These are phyloP conservation scores for Pseudachorutes palmiensis DNA, from an alignment of 1,140 invertebrate species.

Conservation along the genomic window DNA sequence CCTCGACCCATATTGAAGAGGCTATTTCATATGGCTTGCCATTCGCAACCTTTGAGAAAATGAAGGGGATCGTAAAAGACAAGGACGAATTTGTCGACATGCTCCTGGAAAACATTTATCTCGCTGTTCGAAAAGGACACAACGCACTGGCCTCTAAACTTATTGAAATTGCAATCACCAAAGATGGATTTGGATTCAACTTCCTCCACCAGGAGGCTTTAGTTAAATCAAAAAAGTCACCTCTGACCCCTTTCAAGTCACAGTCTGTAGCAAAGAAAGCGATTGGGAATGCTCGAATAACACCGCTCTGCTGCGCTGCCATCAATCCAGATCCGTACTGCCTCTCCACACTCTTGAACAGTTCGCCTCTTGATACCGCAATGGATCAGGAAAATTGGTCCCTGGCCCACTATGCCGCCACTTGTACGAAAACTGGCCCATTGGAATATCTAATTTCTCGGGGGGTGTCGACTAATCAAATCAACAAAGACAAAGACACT, in stretches of 20 bases:
- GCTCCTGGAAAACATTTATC: not conserved
- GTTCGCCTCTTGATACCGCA: constrained; percentile 45
- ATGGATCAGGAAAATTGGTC: constrained; percentile 44
- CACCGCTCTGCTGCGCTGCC: constrained; percentile 50
- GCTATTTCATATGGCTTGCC: not conserved
- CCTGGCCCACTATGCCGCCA: constrained; percentile 50
- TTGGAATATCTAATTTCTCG: constrained; percentile 45
- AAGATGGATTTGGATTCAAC: constrained; percentile 25
- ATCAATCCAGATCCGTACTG: constrained; percentile 50
- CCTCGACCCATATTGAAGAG: not conserved
- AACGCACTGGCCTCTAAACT: constrained; percentile 23
- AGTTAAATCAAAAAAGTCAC: constrained; percentile 5
- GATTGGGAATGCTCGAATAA: constrained; percentile 42
- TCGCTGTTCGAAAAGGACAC: constrained; percentile 5
- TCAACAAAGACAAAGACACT: constrained; percentile 44
- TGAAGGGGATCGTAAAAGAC: not conserved
- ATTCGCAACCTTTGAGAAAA: not conserved
- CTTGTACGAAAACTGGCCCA: constrained; percentile 45
- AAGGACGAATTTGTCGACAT: not conserved
- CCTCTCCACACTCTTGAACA: constrained; percentile 41
- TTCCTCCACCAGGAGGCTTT: constrained; percentile 28
- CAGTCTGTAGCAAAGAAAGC: constrained; percentile 46
- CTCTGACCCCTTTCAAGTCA: constrained; percentile 41
- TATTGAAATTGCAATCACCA: constrained; percentile 15
- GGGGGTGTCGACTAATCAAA: constrained; percentile 27